A percentile compares a stretch with the other conserved stretches of the same genome.
phyloP scores from a whole-genome alignment of 2,797 vertebrate genomes.

The Muraenolepis orangiensis region DNA sequence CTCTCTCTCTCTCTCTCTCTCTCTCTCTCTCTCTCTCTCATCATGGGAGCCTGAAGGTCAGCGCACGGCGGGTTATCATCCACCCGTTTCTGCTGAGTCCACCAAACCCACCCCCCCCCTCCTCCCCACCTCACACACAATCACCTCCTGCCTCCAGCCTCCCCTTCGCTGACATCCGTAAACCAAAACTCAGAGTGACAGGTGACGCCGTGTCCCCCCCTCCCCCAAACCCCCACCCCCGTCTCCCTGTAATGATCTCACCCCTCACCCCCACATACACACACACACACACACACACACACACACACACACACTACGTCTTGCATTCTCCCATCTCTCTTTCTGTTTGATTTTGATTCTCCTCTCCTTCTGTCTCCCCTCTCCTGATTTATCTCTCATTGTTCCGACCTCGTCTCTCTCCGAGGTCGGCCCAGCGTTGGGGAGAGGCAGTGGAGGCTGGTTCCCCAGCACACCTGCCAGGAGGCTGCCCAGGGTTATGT shows the following conservation, averaged over 20 bases:
- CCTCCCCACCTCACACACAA: no score
- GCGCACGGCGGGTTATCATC: slow-evolving; percentile 51
- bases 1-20: neutral
- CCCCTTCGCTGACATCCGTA: no score
- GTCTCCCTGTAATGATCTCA: neutral
- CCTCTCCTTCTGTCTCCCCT: slow-evolving; percentile 17
- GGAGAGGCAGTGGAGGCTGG: no score
- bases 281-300: no score
- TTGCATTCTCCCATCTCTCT: slow-evolving; percentile 17
- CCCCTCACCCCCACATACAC: no score
- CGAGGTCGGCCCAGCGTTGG: no score
- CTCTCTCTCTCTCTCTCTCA: neutral
- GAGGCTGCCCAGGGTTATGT: no score
- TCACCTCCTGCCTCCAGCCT: no score
- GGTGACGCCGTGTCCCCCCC: no score
- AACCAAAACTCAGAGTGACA: no score
- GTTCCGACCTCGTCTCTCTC: slow-evolving; percentile 62
- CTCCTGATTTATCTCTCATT: slow-evolving; percentile 74
- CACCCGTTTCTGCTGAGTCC: slow-evolving; percentile 72
- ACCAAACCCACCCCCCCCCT: slow-evolving; percentile 49
- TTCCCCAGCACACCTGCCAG: no score
- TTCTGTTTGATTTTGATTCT: no score
- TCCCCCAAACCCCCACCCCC: slow-evolving; percentile 8
- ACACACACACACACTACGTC: slow-evolving; percentile 14
- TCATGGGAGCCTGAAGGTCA: slow-evolving; percentile 62